Evolutionary conservation across 2,888 invertebrate genomes (phyloP), one percentile per base, ranked within the genome.

Genomic region (Acronicta psi): DNA sequence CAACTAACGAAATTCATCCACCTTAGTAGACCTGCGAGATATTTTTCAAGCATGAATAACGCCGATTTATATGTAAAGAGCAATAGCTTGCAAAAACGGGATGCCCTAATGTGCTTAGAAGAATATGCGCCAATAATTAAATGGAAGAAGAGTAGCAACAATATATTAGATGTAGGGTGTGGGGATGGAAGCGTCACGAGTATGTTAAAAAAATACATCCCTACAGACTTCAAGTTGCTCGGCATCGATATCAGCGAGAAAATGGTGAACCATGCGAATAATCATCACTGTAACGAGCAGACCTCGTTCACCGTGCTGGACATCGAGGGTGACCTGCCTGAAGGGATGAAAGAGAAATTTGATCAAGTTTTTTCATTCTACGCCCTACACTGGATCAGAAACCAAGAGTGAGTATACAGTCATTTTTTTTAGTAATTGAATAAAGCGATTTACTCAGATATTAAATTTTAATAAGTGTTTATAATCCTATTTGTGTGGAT

Each of bases 311-410:
- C 93, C n/a, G 80, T 86, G 13, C 78, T 96, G 59, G 96, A 97
- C 75, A 95, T 97, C 49, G 86, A 93, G 0, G 83, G 90, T 0
- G 82, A 91, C 18, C 66, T 96, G 45, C 94, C 95, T 0, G 83
- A 84, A 1, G 85, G 95, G 20, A 79, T 95, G 53, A 77, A 88
- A 13, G 93, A 87, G 36, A 82, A 88, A 20, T 97, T 96, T 76
- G 95, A 96, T 80, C 96, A 97, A 80, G 94, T 95, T 0, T 95
- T 97, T 47, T 97, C 97, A 0, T 97, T 97, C 82, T 97, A 97
- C 81, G 96, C 97, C 69, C 89, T 97, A 3, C 97, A 97, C 77
- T 97, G 97, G 97, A 95, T 97, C 23, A 95, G 95, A 67, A 95
- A 97, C 78, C 96, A 96, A 82, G 93, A 95, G 96, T 96, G 90